A percentile compares a stretch with the other conserved stretches of the same genome.
phyloP scores from a whole-genome alignment of 2,888 invertebrate species.

The Andrena fulva region DNA sequence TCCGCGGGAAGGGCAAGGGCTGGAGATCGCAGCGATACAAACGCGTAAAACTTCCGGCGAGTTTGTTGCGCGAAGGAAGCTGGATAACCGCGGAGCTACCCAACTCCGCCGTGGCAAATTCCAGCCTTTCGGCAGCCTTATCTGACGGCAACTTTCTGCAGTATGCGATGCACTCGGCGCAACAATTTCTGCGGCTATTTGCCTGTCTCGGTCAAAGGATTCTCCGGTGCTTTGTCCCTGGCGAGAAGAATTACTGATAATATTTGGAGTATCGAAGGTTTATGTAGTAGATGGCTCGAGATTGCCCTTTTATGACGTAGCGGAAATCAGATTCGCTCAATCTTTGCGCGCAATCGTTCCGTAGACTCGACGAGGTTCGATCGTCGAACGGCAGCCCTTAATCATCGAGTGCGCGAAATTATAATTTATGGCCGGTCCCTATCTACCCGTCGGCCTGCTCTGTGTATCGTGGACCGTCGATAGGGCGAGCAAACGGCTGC shows the following conservation, averaged over 20 bases:
- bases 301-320: not conserved
- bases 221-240: not conserved
- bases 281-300: too few species aligned
- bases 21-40: not conserved
- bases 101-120: not conserved
- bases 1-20: not conserved
- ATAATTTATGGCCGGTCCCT: constrained; percentile 61
- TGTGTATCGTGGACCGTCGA: constrained; percentile 38
- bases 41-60: constrained; percentile 22
- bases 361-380: not conserved
- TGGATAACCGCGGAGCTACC: constrained; percentile 30
- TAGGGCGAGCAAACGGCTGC: constrained; percentile 46
- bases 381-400: constrained; percentile 1
- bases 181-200: not conserved
- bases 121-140: constrained; percentile 13
- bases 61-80: constrained; percentile 25
- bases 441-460: constrained; percentile 36
- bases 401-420: constrained; percentile 67
- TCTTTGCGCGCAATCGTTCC: constrained; percentile 2
- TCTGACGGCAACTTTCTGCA: constrained; percentile 7
- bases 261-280: too few species aligned
- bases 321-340: not conserved
- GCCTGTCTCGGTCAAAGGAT: not conserved
- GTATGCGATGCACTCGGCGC: not conserved
- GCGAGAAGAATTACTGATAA: not conserved